Evolutionary conservation across 1,140 invertebrate species (phyloP).

Genomic region (Zophobas morio): DNA sequence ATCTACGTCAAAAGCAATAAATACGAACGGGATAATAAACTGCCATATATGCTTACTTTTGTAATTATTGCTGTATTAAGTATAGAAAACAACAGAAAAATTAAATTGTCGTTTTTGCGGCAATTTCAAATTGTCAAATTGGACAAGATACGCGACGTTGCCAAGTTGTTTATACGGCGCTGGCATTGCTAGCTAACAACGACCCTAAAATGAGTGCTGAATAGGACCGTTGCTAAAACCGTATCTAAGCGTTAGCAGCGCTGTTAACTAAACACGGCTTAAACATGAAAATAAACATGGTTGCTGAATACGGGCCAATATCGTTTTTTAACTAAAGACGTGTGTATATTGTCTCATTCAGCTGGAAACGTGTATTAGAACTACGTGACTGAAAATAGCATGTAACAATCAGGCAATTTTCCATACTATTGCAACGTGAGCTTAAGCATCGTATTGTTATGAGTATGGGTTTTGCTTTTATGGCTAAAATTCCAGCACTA

Average conservation of each 20-base stretch:
- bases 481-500: neutral
- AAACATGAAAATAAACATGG: no score
- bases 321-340: neutral
- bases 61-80: no score
- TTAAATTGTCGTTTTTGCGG: no score
- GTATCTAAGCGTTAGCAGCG: neutral
- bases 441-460: constrained; percentile 15
- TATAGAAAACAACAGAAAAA: no score
- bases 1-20: no score
- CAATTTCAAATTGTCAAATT: neutral
- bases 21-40: no score
- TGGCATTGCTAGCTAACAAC: no score
- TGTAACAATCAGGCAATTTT: constrained; percentile 27
- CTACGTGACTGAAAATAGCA: constrained; percentile 22
- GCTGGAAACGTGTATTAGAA: neutral
- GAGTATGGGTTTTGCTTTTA: constrained; percentile 27
- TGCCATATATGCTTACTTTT: no score
- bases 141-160: no score
- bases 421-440: constrained; percentile 18
- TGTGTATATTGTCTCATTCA: neutral
- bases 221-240: neutral
- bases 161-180: no score
- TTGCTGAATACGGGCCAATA: neutral
- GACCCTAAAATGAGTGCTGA: no score
- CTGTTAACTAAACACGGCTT: no score